A percentile compares a stretch with the other conserved stretches of the same genome.
These are phyloP conservation scores for Pygocentrus nattereri DNA, from an alignment of 2,797 vertebrate genomes.

Conservation along the genomic window DNA sequence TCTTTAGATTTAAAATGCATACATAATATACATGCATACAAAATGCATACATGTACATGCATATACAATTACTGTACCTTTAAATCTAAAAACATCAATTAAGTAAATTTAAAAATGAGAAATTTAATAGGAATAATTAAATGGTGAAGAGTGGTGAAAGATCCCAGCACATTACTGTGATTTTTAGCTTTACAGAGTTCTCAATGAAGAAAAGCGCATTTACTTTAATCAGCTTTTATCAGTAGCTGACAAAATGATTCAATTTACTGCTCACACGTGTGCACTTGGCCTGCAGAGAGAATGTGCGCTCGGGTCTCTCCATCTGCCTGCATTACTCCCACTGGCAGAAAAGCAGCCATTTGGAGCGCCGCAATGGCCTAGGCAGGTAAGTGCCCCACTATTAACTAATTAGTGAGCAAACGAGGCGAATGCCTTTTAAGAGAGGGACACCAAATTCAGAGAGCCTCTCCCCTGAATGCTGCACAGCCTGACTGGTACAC, in stretches of 20 bases:
- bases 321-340: slow-evolving; percentile 69
- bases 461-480: neutral
- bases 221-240: slow-evolving; percentile 36
- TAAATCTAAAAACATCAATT: neutral
- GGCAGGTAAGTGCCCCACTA: slow-evolving; percentile 66
- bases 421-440: slow-evolving; percentile 62
- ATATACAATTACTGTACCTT: neutral
- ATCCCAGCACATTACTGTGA: neutral
- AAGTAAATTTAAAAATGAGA: neutral
- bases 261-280: slow-evolving; percentile 43
- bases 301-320: slow-evolving; percentile 51
- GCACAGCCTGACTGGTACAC: neutral
- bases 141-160: neutral
- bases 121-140: neutral
- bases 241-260: slow-evolving; percentile 32
- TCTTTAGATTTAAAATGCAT: neutral
- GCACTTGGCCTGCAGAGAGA: slow-evolving; percentile 40
- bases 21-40: too few relatives aligned
- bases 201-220: slow-evolving; percentile 34
- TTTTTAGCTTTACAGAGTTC: neutral
- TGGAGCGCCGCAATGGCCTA: slow-evolving; percentile 61
- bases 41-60: neutral
- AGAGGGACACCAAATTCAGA: neutral
- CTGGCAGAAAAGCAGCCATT: slow-evolving; percentile 67
- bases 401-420: slow-evolving; percentile 72